Base-by-base conservation (phyloP, 2,888 invertebrate genomes). In the Ecliptopera silaceata region DNA sequence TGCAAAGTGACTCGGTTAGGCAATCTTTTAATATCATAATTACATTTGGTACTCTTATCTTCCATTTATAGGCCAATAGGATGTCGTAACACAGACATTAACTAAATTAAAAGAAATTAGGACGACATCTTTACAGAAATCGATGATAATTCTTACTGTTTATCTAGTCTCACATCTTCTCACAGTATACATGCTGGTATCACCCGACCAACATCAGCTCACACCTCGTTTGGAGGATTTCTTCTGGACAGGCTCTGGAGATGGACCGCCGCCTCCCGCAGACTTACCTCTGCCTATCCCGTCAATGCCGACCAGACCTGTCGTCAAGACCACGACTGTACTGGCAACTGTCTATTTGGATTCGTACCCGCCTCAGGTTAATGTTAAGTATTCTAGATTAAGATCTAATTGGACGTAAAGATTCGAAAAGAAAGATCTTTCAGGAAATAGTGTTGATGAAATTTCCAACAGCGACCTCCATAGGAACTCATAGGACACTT, bases 221-320 rank as follows among this genome's bases (percentile, higher is more conserved):
- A 91, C 91, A n/a, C 91, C 90, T 13, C 93, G 94, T 39, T 85
- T 97, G 54, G 96, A 97, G 72, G 97, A 97, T 80, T 97, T 97
- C 84, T 95, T 97, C 81, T 97, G 97, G 97, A 96, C 96, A 0
- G 97, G 97, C 0, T 95, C 96, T 0, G 97, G 97, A 0, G 97
- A 97, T 75, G 96, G 96, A 0, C 94, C 95, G 0, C 92, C 94
- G 6, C 92, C 92, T 0, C 93, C 85, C 72, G 91, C 92, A 67
- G 93, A 86, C 70, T 88, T 88, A 41, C 93, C 92, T 54, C 79
- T 70, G 59, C 79, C 89, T 1, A 62, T 71, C 1, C 80, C 86
- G 1, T 70, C 80, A 3, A 84, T 74, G 74, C 88, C 90, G 0
- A 72, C 86, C 5, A 84, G 84, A 5, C 88, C 93, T 0, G 92